Evolutionary conservation across 2,888 invertebrate species (phyloP).

Genomic region (Trissolcus japonicus): DNA sequence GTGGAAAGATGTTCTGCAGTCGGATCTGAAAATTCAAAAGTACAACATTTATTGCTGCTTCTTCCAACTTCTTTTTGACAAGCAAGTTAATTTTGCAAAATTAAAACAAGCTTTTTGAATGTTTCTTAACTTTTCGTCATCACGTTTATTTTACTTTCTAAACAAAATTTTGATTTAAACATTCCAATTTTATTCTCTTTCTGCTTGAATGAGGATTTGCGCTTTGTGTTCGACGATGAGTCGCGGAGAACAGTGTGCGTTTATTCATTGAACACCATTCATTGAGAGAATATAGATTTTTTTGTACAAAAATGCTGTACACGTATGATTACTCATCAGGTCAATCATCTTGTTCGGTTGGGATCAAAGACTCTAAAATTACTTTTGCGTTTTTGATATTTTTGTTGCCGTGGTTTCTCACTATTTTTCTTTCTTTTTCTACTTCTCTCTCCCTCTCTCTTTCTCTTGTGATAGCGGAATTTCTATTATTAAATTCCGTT

Average conservation of each 20-base stretch:
- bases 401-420: slow-evolving; percentile 13
- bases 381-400: slow-evolving; percentile 20
- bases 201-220: too few species aligned
- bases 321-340: slow-evolving; percentile 19
- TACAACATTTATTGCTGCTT: too few species aligned
- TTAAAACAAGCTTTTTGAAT: too few species aligned
- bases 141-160: too few species aligned
- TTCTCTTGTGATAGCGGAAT: slow-evolving; percentile 19
- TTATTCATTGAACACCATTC: background rate
- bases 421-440: too few species aligned
- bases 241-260: background rate
- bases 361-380: slow-evolving; percentile 28
- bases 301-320: slow-evolving; percentile 4
- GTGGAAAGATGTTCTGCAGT: slow-evolving; percentile 72
- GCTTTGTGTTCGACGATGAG: too few species aligned
- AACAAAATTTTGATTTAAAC: too few species aligned
- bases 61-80: too few species aligned
- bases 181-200: too few species aligned
- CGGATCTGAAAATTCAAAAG: slow-evolving; percentile 65
- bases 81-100: too few species aligned
- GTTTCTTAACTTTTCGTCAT: too few species aligned
- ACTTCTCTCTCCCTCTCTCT: background rate
- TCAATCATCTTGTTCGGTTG: slow-evolving; percentile 11
- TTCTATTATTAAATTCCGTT: slow-evolving; percentile 24
- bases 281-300: slow-evolving; percentile 12